Evolutionary conservation across 53 echinoderm and acorn worm genomes (phyloP).

Genomic region (Zoroaster sp.): DNA sequence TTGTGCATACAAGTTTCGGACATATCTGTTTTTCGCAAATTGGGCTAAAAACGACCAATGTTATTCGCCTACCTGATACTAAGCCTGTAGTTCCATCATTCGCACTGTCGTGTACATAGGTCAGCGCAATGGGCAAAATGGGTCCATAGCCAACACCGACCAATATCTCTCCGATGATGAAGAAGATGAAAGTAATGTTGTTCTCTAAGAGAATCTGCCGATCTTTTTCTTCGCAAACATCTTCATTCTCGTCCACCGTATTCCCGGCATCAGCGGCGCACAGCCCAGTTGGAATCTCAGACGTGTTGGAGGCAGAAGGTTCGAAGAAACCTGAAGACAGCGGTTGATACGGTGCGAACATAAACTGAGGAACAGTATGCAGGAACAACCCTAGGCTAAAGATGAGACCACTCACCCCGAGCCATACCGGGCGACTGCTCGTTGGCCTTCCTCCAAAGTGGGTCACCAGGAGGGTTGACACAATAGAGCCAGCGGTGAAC

Average conservation of each 20-base stretch:
- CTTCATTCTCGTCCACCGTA: neutral
- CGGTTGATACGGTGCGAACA: slow-evolving; percentile 60
- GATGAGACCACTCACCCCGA: slow-evolving; percentile 66
- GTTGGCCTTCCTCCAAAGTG: slow-evolving; percentile 78
- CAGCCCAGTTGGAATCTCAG: neutral
- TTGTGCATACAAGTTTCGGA: neutral
- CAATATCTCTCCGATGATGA: slow-evolving; percentile 64
- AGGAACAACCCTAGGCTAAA: slow-evolving; percentile 59
- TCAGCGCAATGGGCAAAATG: slow-evolving; percentile 67
- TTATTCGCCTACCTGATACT: slow-evolving; percentile 58
- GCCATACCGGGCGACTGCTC: slow-evolving; percentile 75
- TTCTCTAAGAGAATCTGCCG: slow-evolving; percentile 40
- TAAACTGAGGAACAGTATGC: slow-evolving; percentile 65
- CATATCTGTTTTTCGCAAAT: neutral
- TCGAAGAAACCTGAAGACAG: neutral
- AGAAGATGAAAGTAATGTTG: slow-evolving; percentile 63
- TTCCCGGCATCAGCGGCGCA: neutral
- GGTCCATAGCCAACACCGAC: slow-evolving; percentile 79
- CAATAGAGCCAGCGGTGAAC: slow-evolving; percentile 65
- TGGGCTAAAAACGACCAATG: neutral
- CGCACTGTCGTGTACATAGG: slow-evolving; percentile 74
- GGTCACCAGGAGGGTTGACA: slow-evolving; percentile 61
- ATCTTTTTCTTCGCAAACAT: slow-evolving; percentile 3
- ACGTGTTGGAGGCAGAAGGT: neutral
- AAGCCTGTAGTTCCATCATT: slow-evolving; percentile 69